Conservation (phyloP, 2,888 invertebrate species). For the Theristus sp. region DNA sequence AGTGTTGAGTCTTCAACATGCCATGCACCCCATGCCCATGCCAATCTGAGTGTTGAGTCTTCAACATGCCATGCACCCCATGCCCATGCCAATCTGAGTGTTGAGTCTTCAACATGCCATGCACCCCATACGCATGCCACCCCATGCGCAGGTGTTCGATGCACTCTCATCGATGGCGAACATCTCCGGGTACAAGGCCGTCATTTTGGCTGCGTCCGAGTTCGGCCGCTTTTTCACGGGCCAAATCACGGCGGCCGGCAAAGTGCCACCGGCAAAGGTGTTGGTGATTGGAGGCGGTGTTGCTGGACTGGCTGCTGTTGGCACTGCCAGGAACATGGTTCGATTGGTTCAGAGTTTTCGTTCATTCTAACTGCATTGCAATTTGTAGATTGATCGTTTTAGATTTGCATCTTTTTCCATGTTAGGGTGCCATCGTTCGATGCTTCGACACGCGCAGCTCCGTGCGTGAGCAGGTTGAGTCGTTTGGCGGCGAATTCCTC, state of each 20-base stretch:
- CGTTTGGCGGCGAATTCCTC: conserved; percentile 68
- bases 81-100: too few species aligned
- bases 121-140: too few species aligned
- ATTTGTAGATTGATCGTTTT: not conserved
- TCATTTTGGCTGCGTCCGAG: conserved; percentile 67
- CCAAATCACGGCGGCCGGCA: conserved; percentile 68
- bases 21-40: too few species aligned
- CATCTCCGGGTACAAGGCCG: conserved; percentile 58
- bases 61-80: too few species aligned
- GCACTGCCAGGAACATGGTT: conserved; percentile 58
- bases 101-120: too few species aligned
- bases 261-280: conserved; percentile 70
- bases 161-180: conserved; percentile 79
- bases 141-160: conserved; percentile 54
- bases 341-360: not conserved
- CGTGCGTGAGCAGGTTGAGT: conserved; percentile 64
- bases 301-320: conserved; percentile 65
- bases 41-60: too few species aligned
- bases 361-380: not conserved
- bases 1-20: too few species aligned
- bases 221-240: conserved; percentile 77
- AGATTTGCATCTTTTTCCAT: not conserved
- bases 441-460: conserved; percentile 69
- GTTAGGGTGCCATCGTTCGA: conserved; percentile 58
- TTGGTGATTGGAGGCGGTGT: conserved; percentile 73